These are phyloP conservation scores for Rhyacophila evoluta DNA, from an alignment of 2,888 invertebrate genomes.

Conservation along the genomic window DNA sequence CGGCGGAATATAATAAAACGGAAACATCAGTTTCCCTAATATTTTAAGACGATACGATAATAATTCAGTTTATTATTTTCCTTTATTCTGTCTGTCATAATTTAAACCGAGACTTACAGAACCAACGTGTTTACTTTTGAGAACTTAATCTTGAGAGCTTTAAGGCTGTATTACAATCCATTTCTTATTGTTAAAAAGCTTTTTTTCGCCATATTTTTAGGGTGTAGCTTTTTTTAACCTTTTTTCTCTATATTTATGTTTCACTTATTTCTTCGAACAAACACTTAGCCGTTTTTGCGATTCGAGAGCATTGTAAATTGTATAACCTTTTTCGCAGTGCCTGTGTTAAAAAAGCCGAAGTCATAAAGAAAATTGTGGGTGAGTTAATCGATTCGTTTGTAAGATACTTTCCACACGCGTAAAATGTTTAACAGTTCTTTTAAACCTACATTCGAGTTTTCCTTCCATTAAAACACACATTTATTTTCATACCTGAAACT, in stretches of 20 bases:
- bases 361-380: constrained; percentile 14
- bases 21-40: not conserved
- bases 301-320: constrained; percentile 22
- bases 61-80: not conserved
- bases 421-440: too few relatives aligned
- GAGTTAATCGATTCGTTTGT: not conserved
- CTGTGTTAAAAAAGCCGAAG: constrained; percentile 4
- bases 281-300: not conserved
- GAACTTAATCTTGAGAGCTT: constrained; percentile 16
- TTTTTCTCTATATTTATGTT: constrained; percentile 13
- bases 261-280: constrained; percentile 16
- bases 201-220: not conserved
- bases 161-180: not conserved
- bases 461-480: too few relatives aligned
- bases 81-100: not conserved
- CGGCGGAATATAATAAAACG: not conserved
- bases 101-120: constrained; percentile 13
- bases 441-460: too few relatives aligned
- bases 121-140: constrained; percentile 13
- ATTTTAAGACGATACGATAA: not conserved
- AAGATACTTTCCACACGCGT: not conserved
- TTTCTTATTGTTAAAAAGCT: constrained; percentile 21
- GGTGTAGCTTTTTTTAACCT: constrained; percentile 7
- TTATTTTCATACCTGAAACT: too few relatives aligned
- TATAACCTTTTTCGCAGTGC: constrained; percentile 5